Percentiles rank a stretch among this genome's conserved stretches.
These are phyloP conservation scores for Allygus modestus DNA, from an alignment of 2,888 invertebrate species.

Conservation along the genomic window DNA sequence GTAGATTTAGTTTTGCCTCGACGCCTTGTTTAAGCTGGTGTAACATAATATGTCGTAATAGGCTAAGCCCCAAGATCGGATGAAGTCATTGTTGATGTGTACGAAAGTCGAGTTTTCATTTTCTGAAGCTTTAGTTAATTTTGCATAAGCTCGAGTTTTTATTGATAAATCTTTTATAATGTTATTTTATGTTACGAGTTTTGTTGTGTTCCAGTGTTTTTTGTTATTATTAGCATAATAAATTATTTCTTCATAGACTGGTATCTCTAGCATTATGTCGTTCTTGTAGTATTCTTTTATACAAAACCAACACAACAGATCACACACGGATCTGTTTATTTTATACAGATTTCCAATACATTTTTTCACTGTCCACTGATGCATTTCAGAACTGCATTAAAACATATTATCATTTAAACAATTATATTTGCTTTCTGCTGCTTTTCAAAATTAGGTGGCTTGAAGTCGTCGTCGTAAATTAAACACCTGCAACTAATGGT, in stretches of 20 bases:
- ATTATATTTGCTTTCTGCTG: background rate
- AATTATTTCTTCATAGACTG: slow-evolving; percentile 42
- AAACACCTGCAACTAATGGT: background rate
- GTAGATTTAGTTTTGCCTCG: background rate
- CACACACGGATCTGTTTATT: background rate
- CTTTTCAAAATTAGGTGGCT: background rate
- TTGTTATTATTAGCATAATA: slow-evolving; percentile 38
- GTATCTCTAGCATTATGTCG: slow-evolving; percentile 21
- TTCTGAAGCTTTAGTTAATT: slow-evolving; percentile 6
- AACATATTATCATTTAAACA: background rate
- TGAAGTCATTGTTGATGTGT: slow-evolving; percentile 1
- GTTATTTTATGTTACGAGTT: slow-evolving; percentile 36
- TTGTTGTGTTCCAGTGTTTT: slow-evolving; percentile 45
- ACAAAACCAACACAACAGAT: background rate
- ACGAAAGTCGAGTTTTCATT: background rate
- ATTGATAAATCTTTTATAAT: slow-evolving; percentile 31
- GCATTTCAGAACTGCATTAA: background rate
- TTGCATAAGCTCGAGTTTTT: slow-evolving; percentile 3
- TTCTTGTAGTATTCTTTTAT: slow-evolving; percentile 27
- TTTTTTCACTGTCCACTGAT: background rate
- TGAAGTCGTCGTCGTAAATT: background rate
- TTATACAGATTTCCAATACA: too few relatives aligned
- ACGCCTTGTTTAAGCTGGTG: background rate
- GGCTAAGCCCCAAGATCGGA: background rate
- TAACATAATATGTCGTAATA: background rate